phyloP scores from a whole-genome alignment of 1,140 invertebrate species.

The Dendrolimus punctatus region DNA sequence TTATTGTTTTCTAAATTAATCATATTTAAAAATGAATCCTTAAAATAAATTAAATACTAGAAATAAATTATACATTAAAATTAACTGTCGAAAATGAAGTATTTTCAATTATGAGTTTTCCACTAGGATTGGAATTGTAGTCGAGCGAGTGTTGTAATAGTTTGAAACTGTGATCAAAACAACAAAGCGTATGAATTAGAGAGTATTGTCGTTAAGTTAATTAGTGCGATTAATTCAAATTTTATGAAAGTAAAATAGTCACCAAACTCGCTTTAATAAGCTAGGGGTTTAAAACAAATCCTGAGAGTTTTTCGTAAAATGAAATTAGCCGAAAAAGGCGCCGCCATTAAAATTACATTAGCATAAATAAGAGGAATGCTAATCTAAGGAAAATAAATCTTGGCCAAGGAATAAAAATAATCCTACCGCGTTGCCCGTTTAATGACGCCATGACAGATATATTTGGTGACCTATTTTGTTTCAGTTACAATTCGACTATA shows the following conservation, averaged over 20 bases:
- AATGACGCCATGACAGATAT: constrained; percentile 42
- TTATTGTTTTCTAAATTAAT: too few species aligned
- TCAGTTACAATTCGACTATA: constrained; percentile 3
- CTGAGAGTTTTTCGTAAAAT: constrained; percentile 58
- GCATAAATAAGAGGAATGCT: constrained; percentile 70
- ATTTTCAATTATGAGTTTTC: too few species aligned
- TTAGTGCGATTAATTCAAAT: constrained; percentile 45
- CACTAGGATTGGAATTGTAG: too few species aligned
- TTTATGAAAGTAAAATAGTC: constrained; percentile 49
- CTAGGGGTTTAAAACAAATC: constrained; percentile 55
- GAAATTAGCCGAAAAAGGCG: constrained; percentile 67
- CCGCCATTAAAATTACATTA: constrained; percentile 71
- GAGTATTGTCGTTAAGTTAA: constrained; percentile 13
- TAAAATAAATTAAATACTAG: too few species aligned
- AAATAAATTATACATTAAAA: too few species aligned
- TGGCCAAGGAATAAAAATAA: constrained; percentile 60
- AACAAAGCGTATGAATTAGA: background rate
- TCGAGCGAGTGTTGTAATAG: too few species aligned
- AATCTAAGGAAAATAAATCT: constrained; percentile 69
- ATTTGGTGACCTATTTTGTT: constrained; percentile 16
- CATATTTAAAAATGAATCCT: too few species aligned
- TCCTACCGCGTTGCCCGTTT: constrained; percentile 30
- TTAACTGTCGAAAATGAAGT: too few species aligned
- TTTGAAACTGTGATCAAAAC: background rate
- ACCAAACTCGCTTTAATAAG: constrained; percentile 58